A percentile compares a stretch with the other conserved stretches of the same genome.
These are phyloP conservation scores for Alectoris magna DNA, from an alignment of 2,797 vertebrate genomes.

Conservation along the genomic window DNA sequence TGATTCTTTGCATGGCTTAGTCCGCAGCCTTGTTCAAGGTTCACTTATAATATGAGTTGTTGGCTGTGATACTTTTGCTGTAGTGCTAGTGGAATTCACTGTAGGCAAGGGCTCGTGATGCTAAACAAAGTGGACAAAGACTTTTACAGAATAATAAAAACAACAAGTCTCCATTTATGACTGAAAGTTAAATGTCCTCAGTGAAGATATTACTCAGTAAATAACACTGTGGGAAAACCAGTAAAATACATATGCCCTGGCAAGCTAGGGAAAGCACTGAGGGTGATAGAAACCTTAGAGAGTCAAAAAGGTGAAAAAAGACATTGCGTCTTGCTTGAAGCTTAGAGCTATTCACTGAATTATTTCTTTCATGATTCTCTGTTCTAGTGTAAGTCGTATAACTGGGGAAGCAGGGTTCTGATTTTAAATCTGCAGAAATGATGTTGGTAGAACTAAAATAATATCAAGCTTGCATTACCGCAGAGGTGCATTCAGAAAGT, in stretches of 20 bases:
- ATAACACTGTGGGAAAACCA: constrained; percentile 59
- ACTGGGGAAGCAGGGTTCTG: not conserved
- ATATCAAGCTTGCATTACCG: not conserved
- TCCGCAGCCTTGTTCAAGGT: constrained; percentile 41
- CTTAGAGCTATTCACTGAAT: not conserved
- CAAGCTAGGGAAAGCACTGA: constrained; percentile 12
- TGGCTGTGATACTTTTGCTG: constrained; percentile 64
- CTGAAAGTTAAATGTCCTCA: constrained; percentile 49
- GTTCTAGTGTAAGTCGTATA: not conserved
- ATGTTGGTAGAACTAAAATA: not conserved
- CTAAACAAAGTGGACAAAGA: constrained; percentile 71
- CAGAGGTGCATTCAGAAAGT: not conserved
- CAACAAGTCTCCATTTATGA: constrained; percentile 55
- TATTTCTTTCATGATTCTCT: not conserved
- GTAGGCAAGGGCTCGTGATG: constrained; percentile 63
- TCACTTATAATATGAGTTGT: constrained; percentile 58
- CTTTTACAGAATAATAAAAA: constrained; percentile 71
- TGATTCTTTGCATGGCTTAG: constrained; percentile 63
- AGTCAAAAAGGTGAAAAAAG: constrained; percentile 19
- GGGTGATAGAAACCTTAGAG: constrained; percentile 10
- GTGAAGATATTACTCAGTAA: constrained; percentile 40
- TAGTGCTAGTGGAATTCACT: constrained; percentile 64
- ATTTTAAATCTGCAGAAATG: not conserved
- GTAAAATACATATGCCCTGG: constrained; percentile 61
- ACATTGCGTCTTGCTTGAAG: not conserved